Evolutionary conservation across 2,797 vertebrate genomes (phyloP).

Genomic region (Micropoecilia bifurca): DNA sequence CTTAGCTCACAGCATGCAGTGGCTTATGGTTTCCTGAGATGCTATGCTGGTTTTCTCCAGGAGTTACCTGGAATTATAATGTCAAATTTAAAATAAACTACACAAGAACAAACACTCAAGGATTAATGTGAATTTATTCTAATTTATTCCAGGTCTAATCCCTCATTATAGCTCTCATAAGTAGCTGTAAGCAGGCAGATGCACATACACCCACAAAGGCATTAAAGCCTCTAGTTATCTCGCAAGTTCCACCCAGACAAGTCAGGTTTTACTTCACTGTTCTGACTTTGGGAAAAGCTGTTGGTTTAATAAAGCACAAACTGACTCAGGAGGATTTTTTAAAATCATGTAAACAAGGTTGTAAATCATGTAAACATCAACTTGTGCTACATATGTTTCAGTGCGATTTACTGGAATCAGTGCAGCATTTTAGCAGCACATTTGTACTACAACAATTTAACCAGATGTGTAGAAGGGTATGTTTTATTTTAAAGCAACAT

Average conservation of each 20-base stretch:
- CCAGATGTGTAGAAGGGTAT: neutral
- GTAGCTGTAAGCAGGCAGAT: constrained; percentile 65
- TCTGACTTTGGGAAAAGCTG: constrained; percentile 2
- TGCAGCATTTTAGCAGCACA: neutral
- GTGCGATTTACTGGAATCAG: neutral
- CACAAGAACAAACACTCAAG: constrained; percentile 68
- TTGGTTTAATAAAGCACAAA: neutral
- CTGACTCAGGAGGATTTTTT: neutral
- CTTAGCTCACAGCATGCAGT: constrained; percentile 43
- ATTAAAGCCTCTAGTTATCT: constrained; percentile 7
- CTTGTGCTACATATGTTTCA: neutral
- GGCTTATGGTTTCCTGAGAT: constrained; percentile 43
- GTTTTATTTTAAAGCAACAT: neutral
- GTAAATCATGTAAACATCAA: neutral
- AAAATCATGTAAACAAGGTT: neutral
- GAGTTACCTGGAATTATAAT: constrained; percentile 69
- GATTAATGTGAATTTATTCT: constrained; percentile 81
- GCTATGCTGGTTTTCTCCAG: constrained; percentile 28
- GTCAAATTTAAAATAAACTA: constrained; percentile 73
- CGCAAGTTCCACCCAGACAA: neutral
- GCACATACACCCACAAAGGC: constrained; percentile 28
- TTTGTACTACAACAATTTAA: neutral
- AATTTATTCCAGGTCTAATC: constrained; percentile 79
- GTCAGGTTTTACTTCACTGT: neutral
- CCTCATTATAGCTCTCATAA: constrained; percentile 67